Conservation (phyloP, 2,888 invertebrate genomes). For the Halictus quadricinctus region DNA sequence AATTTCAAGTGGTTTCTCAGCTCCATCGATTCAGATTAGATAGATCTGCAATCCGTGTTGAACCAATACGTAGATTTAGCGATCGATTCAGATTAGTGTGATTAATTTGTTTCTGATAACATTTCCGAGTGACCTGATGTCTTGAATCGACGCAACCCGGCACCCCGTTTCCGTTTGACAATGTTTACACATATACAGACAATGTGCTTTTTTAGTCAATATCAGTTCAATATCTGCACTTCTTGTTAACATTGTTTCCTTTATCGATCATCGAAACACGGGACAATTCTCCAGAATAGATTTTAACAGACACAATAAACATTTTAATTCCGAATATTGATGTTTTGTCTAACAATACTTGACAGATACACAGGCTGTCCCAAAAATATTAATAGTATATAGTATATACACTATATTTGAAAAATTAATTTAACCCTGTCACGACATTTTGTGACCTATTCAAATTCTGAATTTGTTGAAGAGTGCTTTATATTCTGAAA, state of each 20-base stretch:
- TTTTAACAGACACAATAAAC: neutral
- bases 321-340: neutral
- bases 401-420: no score
- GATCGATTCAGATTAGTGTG: slow-evolving; percentile 30
- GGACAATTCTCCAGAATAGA: neutral
- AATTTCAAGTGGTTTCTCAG: slow-evolving; percentile 14
- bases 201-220: neutral
- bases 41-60: slow-evolving; percentile 25
- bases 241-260: no score
- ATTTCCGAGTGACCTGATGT: slow-evolving; percentile 59
- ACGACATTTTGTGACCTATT: no score
- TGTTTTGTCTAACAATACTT: no score
- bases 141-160: neutral
- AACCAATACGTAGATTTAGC: slow-evolving; percentile 25
- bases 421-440: no score
- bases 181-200: neutral
- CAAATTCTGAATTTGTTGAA: no score
- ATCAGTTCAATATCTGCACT: neutral
- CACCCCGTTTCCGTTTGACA: neutral
- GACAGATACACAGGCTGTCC: no score
- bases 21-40: slow-evolving; percentile 35
- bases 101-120: slow-evolving; percentile 48
- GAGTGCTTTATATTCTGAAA: no score
- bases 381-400: no score
- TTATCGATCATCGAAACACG: neutral